phyloP scores from a whole-genome alignment of 2,113 vertebrate species.

The Halichoeres trimaculatus region DNA sequence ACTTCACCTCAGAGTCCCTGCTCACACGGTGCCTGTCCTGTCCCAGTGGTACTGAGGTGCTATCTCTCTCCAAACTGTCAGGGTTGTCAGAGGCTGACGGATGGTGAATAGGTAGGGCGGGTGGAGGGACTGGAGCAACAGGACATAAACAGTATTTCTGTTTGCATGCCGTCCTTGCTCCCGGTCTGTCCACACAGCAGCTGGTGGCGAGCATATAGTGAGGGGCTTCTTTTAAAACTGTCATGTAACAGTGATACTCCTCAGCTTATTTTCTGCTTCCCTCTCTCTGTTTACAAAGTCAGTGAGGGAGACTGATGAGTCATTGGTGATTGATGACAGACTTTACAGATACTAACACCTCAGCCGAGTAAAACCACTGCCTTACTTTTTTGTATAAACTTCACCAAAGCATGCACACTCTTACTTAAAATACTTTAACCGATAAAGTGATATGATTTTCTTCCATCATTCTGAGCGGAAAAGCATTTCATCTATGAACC shows the following conservation, averaged over 20 bases:
- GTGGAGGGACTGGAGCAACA: constrained; percentile 27
- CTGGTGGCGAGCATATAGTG: neutral
- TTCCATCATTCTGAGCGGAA: no score
- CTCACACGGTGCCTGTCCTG: constrained; percentile 19
- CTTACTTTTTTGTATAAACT: neutral
- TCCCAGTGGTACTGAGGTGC: constrained; percentile 53
- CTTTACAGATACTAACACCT: neutral
- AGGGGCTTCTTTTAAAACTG: constrained; percentile 1
- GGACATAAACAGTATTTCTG: constrained; percentile 61
- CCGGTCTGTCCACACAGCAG: constrained; percentile 16
- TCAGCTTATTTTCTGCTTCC: neutral
- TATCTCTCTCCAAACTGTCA: constrained; percentile 72
- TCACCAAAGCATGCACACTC: neutral
- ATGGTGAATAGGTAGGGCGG: constrained; percentile 66
- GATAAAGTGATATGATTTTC: no score
- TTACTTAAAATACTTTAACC: neutral
- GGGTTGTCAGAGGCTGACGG: constrained; percentile 70
- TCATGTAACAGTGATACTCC: neutral
- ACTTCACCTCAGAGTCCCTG: neutral
- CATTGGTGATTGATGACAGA: neutral
- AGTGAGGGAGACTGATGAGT: neutral
- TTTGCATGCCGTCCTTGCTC: constrained; percentile 41
- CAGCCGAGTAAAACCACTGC: neutral
- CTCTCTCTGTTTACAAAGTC: neutral
- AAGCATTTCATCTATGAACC: no score